Evolutionary conservation across 2,797 vertebrate species (phyloP).

Genomic region (Botia almorhae): DNA sequence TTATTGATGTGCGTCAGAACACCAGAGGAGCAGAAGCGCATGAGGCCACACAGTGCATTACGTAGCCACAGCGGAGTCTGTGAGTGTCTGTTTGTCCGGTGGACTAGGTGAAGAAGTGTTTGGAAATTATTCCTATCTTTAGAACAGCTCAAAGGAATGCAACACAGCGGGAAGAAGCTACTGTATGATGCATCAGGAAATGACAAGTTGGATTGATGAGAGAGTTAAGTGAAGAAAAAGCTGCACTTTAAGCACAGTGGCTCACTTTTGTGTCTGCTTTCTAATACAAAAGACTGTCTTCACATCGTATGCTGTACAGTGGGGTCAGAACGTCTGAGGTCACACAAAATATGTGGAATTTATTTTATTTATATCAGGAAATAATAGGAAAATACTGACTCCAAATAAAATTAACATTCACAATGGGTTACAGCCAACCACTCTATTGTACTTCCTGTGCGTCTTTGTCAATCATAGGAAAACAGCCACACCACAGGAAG

Average conservation of each 20-base stretch:
- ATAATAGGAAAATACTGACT: neutral
- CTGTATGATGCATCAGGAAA: conserved; percentile 19
- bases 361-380: neutral
- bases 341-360: neutral
- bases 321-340: neutral
- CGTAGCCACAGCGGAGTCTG: conserved; percentile 63
- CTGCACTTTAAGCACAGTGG: neutral
- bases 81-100: conserved; percentile 45
- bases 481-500: conserved; percentile 21
- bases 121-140: conserved; percentile 41
- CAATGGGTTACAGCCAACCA: neutral
- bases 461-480: conserved; percentile 55
- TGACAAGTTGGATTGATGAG: neutral
- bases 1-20: conserved; percentile 28
- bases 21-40: conserved; percentile 57
- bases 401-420: neutral
- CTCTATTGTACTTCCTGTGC: neutral
- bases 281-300: neutral
- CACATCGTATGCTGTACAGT: neutral
- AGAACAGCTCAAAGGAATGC: conserved; percentile 33
- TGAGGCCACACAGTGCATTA: conserved; percentile 56
- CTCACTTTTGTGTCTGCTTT: neutral
- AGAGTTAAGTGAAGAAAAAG: neutral
- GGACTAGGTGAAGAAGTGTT: conserved; percentile 14
- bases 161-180: conserved; percentile 35